Evolutionary conservation across 2,113 vertebrate species (phyloP).

Genomic region (Lichenostomus cassidix): DNA sequence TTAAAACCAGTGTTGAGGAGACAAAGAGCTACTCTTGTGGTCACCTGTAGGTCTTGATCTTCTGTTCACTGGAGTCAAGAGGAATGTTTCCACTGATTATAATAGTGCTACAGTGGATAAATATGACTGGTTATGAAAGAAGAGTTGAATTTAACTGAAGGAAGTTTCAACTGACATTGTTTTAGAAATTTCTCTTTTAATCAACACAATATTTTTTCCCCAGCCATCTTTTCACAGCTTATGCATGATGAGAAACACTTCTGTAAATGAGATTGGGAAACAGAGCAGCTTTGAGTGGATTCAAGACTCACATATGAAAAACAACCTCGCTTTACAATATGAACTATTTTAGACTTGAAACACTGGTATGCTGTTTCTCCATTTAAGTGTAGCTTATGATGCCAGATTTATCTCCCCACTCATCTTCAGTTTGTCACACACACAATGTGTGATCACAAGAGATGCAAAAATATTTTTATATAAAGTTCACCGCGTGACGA

Average conservation of each 20-base stretch:
- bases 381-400: neutral
- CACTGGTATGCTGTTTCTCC: neutral
- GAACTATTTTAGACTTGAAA: neutral
- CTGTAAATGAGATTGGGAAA: constrained; percentile 27
- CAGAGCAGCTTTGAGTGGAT: neutral
- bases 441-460: neutral
- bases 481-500: neutral
- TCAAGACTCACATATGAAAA: neutral
- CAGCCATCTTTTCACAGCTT: constrained; percentile 5
- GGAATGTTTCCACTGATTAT: neutral
- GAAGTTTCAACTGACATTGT: neutral
- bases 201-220: neutral
- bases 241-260: constrained; percentile 13
- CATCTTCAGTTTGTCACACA: neutral
- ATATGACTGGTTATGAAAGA: neutral
- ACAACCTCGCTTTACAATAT: neutral
- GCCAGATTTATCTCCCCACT: neutral
- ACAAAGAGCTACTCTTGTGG: neutral
- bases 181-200: constrained; percentile 49
- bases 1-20: neutral
- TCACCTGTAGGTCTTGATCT: neutral
- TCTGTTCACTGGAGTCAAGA: neutral
- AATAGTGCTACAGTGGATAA: neutral
- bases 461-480: neutral
- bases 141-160: neutral